Evolutionary conservation across 2,797 vertebrate species (phyloP).

Genomic region (Smutsia temminckii): DNA sequence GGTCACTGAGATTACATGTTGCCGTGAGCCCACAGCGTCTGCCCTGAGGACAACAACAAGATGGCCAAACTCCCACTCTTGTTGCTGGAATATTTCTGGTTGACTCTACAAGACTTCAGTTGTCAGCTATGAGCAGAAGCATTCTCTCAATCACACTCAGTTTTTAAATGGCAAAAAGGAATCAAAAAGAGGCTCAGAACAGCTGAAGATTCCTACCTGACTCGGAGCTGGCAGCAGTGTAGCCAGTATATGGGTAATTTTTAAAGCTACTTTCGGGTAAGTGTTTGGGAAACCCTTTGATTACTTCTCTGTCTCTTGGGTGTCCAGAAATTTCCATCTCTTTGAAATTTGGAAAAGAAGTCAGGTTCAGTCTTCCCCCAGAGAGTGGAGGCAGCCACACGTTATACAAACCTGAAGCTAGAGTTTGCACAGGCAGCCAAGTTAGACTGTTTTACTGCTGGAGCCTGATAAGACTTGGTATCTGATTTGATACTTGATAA

Average conservation of each 20-base stretch:
- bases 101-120: neutral
- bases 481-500: neutral
- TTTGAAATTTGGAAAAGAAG: conserved; percentile 44
- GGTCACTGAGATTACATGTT: neutral
- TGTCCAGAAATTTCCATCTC: conserved; percentile 21
- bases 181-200: neutral
- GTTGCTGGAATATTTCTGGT: neutral
- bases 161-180: neutral
- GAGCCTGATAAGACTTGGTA: neutral
- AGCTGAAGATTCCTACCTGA: neutral
- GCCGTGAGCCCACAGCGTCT: neutral
- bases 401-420: conserved; percentile 7
- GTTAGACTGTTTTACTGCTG: neutral
- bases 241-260: neutral
- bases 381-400: neutral
- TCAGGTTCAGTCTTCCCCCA: conserved; percentile 5
- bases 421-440: neutral
- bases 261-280: conserved; percentile 3
- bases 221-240: neutral
- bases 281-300: neutral
- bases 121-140: neutral
- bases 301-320: neutral
- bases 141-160: neutral
- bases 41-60: neutral
- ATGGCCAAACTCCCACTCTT: neutral